A percentile compares a stretch with the other conserved stretches of the same genome.
Conservation (phyloP, 2,113 vertebrate species). For the Oxygymnocypris stewartii region DNA sequence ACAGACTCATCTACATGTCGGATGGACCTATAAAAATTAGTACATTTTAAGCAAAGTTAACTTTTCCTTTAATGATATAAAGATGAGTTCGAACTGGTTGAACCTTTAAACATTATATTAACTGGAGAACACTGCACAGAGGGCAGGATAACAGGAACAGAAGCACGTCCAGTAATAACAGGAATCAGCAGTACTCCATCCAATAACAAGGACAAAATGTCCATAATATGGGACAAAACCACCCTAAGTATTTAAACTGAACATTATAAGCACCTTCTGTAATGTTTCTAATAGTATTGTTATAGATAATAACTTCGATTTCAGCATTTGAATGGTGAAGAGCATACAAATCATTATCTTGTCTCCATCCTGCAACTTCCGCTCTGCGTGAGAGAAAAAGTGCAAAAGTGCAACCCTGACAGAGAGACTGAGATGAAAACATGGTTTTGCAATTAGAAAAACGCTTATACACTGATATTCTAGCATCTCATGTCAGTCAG, state of each 20-base stretch:
- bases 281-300: background rate
- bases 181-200: conserved; percentile 10
- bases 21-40: too few species aligned
- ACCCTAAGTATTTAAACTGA: background rate
- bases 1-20: too few species aligned
- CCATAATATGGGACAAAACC: conserved; percentile 15
- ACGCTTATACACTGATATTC: conserved; percentile 30
- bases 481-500: conserved; percentile 43
- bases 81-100: background rate
- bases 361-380: background rate
- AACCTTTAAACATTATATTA: background rate
- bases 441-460: conserved; percentile 40
- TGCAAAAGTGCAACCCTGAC: conserved; percentile 23
- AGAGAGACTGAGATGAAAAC: conserved; percentile 49
- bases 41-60: too few species aligned
- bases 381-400: conserved; percentile 17
- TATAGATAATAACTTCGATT: conserved; percentile 18
- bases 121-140: conserved; percentile 4
- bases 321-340: conserved; percentile 32
- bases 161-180: conserved; percentile 18
- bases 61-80: background rate
- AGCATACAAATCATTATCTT: conserved; percentile 1
- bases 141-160: conserved; percentile 17
- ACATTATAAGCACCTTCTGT: conserved; percentile 15
- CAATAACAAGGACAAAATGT: conserved; percentile 17